Evolutionary conservation across 1,140 invertebrate species (phyloP).

Genomic region (Drosophila repletoides): DNA sequence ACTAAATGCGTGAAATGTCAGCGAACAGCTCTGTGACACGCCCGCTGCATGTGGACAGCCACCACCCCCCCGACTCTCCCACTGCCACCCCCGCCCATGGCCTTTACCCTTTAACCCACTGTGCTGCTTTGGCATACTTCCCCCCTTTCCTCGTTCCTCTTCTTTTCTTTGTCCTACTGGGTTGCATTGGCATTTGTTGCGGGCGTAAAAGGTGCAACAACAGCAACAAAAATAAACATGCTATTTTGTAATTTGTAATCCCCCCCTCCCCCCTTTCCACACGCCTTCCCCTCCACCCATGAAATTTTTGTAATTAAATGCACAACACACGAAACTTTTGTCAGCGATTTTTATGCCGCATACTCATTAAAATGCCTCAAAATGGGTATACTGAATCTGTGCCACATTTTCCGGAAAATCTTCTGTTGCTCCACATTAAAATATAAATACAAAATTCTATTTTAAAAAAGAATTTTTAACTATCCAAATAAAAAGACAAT

Average conservation of each 20-base stretch:
- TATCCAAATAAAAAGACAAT: no score
- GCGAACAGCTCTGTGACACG: slow-evolving; percentile 15
- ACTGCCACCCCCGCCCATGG: not conserved
- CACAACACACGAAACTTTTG: slow-evolving; percentile 8
- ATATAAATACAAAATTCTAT: no score
- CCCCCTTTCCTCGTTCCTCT: no score
- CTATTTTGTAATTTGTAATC: slow-evolving; percentile 30
- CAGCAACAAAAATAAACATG: not conserved
- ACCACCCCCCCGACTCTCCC: not conserved
- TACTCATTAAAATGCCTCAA: no score
- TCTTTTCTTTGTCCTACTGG: not conserved
- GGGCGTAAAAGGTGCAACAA: slow-evolving; percentile 6
- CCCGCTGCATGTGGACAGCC: not conserved
- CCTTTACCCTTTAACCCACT: not conserved
- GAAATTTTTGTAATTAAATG: slow-evolving; percentile 25
- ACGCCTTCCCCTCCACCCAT: not conserved
- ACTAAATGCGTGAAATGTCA: slow-evolving; percentile 66
- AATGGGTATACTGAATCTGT: no score
- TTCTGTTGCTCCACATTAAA: no score
- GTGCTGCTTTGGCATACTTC: slow-evolving; percentile 22
- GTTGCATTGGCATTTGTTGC: slow-evolving; percentile 27
- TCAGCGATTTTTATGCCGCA: slow-evolving; percentile 13
- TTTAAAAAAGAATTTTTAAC: no score
- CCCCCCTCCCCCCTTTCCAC: not conserved
- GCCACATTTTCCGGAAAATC: no score